A percentile compares a stretch with the other conserved stretches of the same genome.
Conservation (phyloP, 1,140 invertebrate genomes). For the Lepidostoma basale region DNA sequence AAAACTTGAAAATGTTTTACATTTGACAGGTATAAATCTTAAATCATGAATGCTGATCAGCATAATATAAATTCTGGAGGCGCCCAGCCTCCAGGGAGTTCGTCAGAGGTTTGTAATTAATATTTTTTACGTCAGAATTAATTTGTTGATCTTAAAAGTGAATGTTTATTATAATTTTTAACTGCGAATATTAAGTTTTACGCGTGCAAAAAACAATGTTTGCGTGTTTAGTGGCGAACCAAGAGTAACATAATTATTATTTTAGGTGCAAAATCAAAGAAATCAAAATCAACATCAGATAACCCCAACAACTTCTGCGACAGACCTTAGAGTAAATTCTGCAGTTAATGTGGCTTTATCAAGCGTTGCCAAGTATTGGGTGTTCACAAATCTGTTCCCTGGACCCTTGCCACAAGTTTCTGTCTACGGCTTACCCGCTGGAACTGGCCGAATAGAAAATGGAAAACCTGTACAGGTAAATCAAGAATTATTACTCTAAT, state of each 20-base stretch:
- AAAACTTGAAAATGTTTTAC: constrained; percentile 52
- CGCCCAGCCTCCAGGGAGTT: constrained; percentile 58
- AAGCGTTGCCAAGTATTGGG: constrained; percentile 71
- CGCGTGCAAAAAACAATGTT: too few species aligned
- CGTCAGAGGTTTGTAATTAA: constrained; percentile 57
- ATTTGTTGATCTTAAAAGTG: constrained; percentile 3
- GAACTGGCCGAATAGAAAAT: constrained; percentile 61
- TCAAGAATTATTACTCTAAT: not conserved
- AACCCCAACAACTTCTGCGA: constrained; percentile 60
- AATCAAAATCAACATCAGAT: constrained; percentile 50
- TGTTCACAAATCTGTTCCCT: constrained; percentile 69
- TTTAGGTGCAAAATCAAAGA: constrained; percentile 23
- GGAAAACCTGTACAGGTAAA: constrained; percentile 65
- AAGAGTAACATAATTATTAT: too few species aligned
- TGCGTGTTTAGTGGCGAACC: too few species aligned
- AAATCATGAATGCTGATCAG: constrained; percentile 63
- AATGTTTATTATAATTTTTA: constrained; percentile 23
- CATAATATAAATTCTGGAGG: constrained; percentile 61
- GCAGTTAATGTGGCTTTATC: constrained; percentile 66
- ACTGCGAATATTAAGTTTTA: too few species aligned
- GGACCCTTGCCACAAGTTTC: constrained; percentile 68
- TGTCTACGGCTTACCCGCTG: constrained; percentile 64
- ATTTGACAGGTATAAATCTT: constrained; percentile 45
- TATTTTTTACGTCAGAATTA: constrained; percentile 13
- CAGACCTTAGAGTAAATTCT: constrained; percentile 63